These are phyloP conservation scores for Osmerus mordax DNA, from an alignment of 2,113 vertebrate species.

Conservation along the genomic window DNA sequence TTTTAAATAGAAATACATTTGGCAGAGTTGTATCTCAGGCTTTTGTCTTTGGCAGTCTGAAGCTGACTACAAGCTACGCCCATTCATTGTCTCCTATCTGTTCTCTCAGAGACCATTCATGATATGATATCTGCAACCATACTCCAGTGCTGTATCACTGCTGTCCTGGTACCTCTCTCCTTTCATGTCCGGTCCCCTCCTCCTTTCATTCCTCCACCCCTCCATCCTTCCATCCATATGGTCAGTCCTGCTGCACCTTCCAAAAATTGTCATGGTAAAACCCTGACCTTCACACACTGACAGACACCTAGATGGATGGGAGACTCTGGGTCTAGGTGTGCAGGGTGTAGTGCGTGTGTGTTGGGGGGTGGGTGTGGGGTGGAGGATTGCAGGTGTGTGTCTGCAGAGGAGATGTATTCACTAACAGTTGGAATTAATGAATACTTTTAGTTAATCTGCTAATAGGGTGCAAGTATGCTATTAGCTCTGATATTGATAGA, in stretches of 20 bases:
- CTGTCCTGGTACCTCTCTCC: background rate
- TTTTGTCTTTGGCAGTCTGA: too few species aligned
- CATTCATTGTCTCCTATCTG: too few species aligned
- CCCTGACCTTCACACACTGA: slow-evolving; percentile 23
- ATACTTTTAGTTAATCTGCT: too few species aligned
- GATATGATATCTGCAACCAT: too few species aligned
- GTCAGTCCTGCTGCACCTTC: background rate
- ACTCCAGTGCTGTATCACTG: too few species aligned
- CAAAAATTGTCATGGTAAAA: slow-evolving; percentile 35
- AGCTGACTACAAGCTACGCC: too few species aligned
- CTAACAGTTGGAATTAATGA: too few species aligned
- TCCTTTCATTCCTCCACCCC: background rate
- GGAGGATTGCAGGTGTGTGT: background rate
- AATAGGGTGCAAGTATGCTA: background rate
- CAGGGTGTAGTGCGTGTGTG: background rate
- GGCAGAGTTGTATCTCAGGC: too few species aligned
- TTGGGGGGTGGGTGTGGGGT: background rate
- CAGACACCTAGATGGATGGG: background rate
- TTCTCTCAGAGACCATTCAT: too few species aligned
- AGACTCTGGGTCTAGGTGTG: background rate
- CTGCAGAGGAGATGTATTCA: too few species aligned
- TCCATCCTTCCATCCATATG: slow-evolving; percentile 8
- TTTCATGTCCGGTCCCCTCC: background rate
- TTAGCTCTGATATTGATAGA: background rate
- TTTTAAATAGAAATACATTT: too few species aligned